Conservation (phyloP, 1,140 invertebrate genomes). For the Belonocnema kinseyi region DNA sequence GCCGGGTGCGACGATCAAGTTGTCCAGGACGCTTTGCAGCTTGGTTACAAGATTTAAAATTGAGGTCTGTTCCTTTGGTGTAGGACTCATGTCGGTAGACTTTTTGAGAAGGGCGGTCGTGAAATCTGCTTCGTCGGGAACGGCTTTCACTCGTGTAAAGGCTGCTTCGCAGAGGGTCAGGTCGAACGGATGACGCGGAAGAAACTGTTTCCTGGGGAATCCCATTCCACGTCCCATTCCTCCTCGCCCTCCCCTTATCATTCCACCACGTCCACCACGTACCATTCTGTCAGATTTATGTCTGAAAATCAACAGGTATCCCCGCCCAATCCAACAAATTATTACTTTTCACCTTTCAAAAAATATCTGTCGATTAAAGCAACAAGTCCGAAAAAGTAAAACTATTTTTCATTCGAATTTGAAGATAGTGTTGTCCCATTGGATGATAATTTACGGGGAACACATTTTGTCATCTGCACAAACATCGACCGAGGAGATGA, state of each 20-base stretch:
- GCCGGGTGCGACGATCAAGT: conserved; percentile 93
- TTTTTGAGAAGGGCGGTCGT: conserved; percentile 93
- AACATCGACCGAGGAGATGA: too few species aligned
- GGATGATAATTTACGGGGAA: too few species aligned
- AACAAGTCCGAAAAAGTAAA: too few species aligned
- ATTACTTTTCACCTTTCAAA: too few species aligned
- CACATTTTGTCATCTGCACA: too few species aligned
- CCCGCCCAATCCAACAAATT: too few species aligned
- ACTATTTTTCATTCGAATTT: too few species aligned
- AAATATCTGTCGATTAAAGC: too few species aligned
- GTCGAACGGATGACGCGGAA: conserved; percentile 93
- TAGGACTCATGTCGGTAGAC: conserved; percentile 92
- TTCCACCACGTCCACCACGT: conserved; percentile 75
- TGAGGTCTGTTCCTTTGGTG: conserved; percentile 91
- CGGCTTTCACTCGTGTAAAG: conserved; percentile 90
- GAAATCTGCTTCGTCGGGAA: conserved; percentile 87
- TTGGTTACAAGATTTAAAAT: conserved; percentile 95
- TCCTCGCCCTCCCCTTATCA: conserved; percentile 79
- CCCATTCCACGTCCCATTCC: conserved; percentile 83
- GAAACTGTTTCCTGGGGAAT: conserved; percentile 81
- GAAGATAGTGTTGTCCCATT: too few species aligned
- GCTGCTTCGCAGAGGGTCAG: conserved; percentile 90
- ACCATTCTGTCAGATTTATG: background rate
- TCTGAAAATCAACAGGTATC: background rate
- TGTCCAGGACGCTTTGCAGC: conserved; percentile 93